A percentile compares a stretch with the other conserved stretches of the same genome.
Evolutionary conservation across 2,797 vertebrate genomes (phyloP).

Genomic region (Danio jaintianensis): DNA sequence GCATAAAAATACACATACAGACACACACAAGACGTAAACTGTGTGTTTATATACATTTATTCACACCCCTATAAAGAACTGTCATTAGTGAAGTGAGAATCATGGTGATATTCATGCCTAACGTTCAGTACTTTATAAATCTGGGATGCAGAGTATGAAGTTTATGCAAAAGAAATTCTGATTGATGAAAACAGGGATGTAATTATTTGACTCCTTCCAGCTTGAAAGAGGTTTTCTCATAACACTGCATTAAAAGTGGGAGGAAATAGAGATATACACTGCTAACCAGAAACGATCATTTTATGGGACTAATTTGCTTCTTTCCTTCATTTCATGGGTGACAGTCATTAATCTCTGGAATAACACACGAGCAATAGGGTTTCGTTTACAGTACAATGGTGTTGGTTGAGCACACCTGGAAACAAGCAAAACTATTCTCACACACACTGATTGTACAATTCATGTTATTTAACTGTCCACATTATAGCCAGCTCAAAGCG

Average conservation of each 20-base stretch:
- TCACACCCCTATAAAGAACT: background rate
- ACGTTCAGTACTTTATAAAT: background rate
- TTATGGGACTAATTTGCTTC: background rate
- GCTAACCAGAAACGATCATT: background rate
- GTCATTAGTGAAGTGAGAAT: slow-evolving; percentile 16
- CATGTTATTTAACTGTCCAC: background rate
- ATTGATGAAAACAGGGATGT: slow-evolving; percentile 14
- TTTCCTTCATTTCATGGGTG: slow-evolving; percentile 4
- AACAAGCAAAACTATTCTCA: background rate
- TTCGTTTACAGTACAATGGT: background rate
- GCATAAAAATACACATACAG: too few relatives aligned
- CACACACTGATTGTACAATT: background rate
- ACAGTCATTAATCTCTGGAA: slow-evolving; percentile 49
- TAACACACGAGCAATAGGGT: background rate
- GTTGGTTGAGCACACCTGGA: background rate
- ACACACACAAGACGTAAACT: background rate
- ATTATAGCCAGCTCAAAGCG: background rate
- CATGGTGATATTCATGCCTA: background rate
- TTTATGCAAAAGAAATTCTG: background rate
- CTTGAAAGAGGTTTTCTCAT: slow-evolving; percentile 1
- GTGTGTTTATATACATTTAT: background rate
- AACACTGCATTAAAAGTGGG: background rate
- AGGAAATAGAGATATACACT: background rate
- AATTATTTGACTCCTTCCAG: slow-evolving; percentile 4
- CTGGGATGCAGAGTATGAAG: background rate